Evolutionary conservation across 1,140 invertebrate genomes (phyloP), one percentile per base, ranked within the genome.

Genomic region (Musca domestica): DNA sequence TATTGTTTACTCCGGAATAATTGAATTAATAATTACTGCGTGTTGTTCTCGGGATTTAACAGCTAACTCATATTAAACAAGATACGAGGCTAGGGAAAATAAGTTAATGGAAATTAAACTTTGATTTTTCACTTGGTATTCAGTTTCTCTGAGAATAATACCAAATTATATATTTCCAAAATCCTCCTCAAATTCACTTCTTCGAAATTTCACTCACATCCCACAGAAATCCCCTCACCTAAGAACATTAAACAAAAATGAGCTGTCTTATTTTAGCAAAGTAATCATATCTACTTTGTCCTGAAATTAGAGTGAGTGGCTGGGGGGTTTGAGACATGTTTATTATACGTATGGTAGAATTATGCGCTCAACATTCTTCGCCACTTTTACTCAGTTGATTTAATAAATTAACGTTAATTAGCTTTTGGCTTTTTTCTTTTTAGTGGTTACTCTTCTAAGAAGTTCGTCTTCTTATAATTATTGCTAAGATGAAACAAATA

Each of bases 381-480:
- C 2, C 34, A 69, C 70, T 75, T 78, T 78, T 78, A 72, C 77
- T 79, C 79, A 72, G 76, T 61, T 79, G 77, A 79, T 79, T 79
- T 79, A 79, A 79, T 79, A 79, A 79, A 79, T 79, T 79, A 79
- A 78, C 77, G 77, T 79, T 79, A 79, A 79, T 79, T 79, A 79
- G 77, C 77, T 78, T 69, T 63, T 66, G 63, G 61, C 23, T 46
- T 22, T 56, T 34, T 61, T 58, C 25, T 30, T 5, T 41, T 41
- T 41, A 41, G 34, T 41, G 34, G 34, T 41, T 41, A 41, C 34
- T 41, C 12, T 41, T 41, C 34, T 5, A 2, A 41, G 34, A 41
- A 41, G 34, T 58, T 58, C 25, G 54, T 27, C 54, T 58, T 58
- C 54, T 30, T 58, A 58, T 54, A 23, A 25, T 58, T 58, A 10